These are phyloP conservation scores for Dendroctonus valens DNA, from an alignment of 1,140 invertebrate species.

Conservation along the genomic window DNA sequence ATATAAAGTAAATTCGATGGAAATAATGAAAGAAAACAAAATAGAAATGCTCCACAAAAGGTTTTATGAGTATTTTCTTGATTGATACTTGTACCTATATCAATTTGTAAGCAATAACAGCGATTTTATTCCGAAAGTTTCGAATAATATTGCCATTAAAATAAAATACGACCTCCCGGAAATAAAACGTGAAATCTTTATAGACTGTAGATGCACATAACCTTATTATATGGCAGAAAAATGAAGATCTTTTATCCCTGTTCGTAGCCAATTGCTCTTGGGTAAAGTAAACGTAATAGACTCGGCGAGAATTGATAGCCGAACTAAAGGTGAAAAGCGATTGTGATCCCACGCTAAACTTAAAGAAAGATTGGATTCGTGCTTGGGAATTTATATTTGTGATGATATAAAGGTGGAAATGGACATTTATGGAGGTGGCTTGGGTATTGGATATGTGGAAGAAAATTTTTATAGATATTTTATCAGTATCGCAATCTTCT, in stretches of 20 bases:
- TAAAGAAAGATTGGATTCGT: conserved; percentile 45
- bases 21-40: neutral
- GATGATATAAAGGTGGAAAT: conserved; percentile 19
- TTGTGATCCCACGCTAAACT: conserved; percentile 44
- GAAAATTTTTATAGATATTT: too few species aligned
- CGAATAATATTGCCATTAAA: conserved; percentile 35
- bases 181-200: conserved; percentile 40
- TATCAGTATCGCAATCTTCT: too few species aligned
- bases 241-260: conserved; percentile 45
- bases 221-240: conserved; percentile 45
- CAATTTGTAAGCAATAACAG: conserved; percentile 34
- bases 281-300: conserved; percentile 46
- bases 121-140: conserved; percentile 31
- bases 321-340: conserved; percentile 48
- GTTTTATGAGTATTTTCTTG: conserved; percentile 17
- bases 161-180: conserved; percentile 32
- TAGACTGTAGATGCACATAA: conserved; percentile 39
- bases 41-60: neutral
- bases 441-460: too few species aligned
- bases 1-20: too few species aligned
- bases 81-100: conserved; percentile 34
- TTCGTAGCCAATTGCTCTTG: conserved; percentile 43
- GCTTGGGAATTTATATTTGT: conserved; percentile 30
- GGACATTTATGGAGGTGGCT: too few species aligned
- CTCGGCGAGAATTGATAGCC: conserved; percentile 46